Evolutionary conservation across 1,140 invertebrate genomes (phyloP).

Genomic region (Philotrypesis tridentata): DNA sequence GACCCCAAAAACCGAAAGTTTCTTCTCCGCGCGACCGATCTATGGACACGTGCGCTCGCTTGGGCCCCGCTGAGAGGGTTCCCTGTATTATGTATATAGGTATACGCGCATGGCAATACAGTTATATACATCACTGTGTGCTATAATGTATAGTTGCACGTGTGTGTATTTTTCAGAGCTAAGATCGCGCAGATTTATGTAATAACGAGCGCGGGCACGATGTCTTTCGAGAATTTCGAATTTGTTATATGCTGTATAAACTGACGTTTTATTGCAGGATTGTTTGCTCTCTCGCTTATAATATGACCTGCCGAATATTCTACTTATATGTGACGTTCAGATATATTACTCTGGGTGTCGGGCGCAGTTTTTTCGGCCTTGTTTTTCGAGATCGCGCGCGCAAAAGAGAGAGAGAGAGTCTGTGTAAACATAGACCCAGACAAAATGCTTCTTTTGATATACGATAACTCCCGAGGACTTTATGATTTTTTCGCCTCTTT

Average conservation of each 20-base stretch:
- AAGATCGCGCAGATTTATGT: slow-evolving; percentile 27
- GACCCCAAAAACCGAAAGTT: slow-evolving; percentile 47
- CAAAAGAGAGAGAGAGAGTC: no score
- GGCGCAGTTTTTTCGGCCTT: no score
- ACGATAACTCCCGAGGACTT: background rate
- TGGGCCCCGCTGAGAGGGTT: slow-evolving; percentile 48
- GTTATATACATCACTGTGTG: no score
- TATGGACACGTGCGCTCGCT: slow-evolving; percentile 1
- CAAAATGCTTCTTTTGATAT: background rate
- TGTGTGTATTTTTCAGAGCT: no score
- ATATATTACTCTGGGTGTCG: background rate
- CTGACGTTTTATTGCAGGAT: background rate
- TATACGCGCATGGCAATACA: no score
- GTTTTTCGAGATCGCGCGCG: background rate
- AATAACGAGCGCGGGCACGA: background rate
- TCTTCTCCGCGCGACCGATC: background rate
- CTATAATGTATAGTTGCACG: background rate
- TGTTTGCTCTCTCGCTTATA: slow-evolving; percentile 8
- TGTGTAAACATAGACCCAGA: background rate
- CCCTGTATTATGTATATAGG: no score
- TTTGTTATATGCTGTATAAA: slow-evolving; percentile 27
- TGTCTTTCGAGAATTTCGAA: slow-evolving; percentile 21
- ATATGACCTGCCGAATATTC: background rate
- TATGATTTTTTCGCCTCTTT: background rate
- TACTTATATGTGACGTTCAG: background rate